Evolutionary conservation across 2,888 invertebrate genomes (phyloP).

Genomic region (Oscheius myriophilus): DNA sequence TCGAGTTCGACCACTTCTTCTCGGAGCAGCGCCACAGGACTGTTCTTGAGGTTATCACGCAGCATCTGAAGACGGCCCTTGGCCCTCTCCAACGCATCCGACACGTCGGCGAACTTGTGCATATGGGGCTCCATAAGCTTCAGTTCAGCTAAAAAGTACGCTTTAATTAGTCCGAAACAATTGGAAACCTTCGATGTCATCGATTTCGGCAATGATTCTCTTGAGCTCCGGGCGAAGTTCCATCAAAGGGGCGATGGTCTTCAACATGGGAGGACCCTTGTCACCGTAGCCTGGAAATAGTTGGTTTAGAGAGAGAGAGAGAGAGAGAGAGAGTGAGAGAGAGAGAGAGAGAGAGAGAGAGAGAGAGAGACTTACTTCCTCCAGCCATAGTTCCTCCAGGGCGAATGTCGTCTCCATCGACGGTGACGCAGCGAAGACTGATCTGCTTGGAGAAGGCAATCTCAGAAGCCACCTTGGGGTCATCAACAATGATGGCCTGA

Average conservation of each 20-base stretch:
- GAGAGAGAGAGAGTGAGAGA: no score
- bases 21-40: conserved; percentile 44
- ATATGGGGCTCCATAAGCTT: neutral
- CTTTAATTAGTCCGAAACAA: no score
- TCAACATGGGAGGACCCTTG: neutral
- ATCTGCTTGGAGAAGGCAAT: conserved; percentile 80
- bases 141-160: no score
- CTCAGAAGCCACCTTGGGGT: conserved; percentile 77
- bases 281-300: neutral
- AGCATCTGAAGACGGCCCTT: conserved; percentile 33
- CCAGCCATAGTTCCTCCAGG: conserved; percentile 90
- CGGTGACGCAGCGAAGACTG: conserved; percentile 78
- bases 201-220: no score
- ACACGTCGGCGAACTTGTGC: conserved; percentile 31
- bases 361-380: conserved; percentile 75
- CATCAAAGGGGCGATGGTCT: neutral
- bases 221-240: no score
- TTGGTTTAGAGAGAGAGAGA: neutral
- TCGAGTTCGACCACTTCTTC: conserved; percentile 37
- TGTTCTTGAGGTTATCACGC: conserved; percentile 43
- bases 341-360: no score
- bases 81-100: conserved; percentile 20
- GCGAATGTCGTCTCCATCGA: conserved; percentile 90
- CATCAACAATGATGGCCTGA: conserved; percentile 23
- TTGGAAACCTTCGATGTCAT: no score